Evolutionary conservation across 2,888 invertebrate species (phyloP), one percentile per base, ranked within the genome.

Genomic region (Octodonta nipae): DNA sequence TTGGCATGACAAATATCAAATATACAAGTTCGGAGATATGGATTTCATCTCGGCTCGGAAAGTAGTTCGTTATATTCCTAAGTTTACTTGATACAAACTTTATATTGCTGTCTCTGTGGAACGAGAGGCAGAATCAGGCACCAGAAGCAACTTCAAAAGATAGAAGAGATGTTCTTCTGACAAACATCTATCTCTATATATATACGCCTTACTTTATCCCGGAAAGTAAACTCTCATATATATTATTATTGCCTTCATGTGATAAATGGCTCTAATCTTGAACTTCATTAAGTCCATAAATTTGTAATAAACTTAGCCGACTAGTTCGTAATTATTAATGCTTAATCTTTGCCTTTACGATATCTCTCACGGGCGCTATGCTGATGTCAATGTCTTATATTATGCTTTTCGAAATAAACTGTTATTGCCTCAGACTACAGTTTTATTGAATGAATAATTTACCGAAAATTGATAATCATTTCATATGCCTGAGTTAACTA

Each of bases 71-170:
- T 50, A 51, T 50, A 51, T 53, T 55, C 53, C 50, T 53, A 55
- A 56, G 52, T 56, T 54, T 51, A 47, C 49, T 51, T 50, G 53
- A 53, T 51, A 51, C 50, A 55, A 56, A 56, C 55, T 56, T 55
- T 54, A 56, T 56, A 56, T 55, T 54, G 49, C 52, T 40, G 47
- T 45, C 47, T 44, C 43, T 37, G n/a, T n/a, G n/a, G n/a, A n/a
- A n/a, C n/a, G n/a, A 33, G 39, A 43, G 41, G 35, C 15, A 13
- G 41, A 42, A 40, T n/a, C n/a, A n/a, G n/a, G n/a, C n/a, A n/a
- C n/a, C n/a, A n/a, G n/a, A n/a, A n/a, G n/a, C n/a, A 44, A 46
- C 46, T 44, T 46, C 46, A 46, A 46, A 46, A 43, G 43, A 46
- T 28, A 42, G 45, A 49, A 44, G 43, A 40, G 42, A 40, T 38